These are phyloP conservation scores for Mormyrops boulengeri DNA, from an alignment of 2,797 vertebrate species.

Conservation along the genomic window DNA sequence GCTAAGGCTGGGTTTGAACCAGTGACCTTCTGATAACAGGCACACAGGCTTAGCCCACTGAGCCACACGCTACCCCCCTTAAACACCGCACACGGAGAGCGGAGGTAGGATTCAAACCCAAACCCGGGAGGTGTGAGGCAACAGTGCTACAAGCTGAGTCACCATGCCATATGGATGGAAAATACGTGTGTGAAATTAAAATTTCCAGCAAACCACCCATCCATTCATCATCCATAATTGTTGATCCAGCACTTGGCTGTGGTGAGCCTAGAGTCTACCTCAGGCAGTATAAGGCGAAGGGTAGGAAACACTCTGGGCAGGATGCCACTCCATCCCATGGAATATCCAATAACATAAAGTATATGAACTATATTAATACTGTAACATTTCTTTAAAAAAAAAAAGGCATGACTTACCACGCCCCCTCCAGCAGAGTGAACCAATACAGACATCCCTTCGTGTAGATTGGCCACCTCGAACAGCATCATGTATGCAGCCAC, in stretches of 20 bases:
- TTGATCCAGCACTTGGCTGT: background rate
- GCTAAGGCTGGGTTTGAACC: too few species aligned
- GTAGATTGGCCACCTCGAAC: conserved; percentile 92
- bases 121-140: background rate
- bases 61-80: too few species aligned
- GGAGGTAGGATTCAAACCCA: background rate
- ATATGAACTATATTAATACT: background rate
- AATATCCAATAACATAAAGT: background rate
- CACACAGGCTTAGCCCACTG: too few species aligned
- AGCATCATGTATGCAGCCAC: conserved; percentile 98
- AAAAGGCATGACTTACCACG: conserved; percentile 71
- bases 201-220: background rate
- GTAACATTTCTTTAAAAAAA: conserved; percentile 5
- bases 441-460: conserved; percentile 95
- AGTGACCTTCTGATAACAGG: too few species aligned
- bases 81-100: background rate
- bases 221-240: background rate
- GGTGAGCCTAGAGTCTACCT: background rate
- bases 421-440: conserved; percentile 94
- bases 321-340: background rate
- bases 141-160: background rate
- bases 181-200: background rate
- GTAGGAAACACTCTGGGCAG: background rate
- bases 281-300: background rate
- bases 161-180: background rate